Evolutionary conservation across 2,888 invertebrate species (phyloP), one percentile per base, ranked within the genome.

Genomic region (Prenolepis imparis): DNA sequence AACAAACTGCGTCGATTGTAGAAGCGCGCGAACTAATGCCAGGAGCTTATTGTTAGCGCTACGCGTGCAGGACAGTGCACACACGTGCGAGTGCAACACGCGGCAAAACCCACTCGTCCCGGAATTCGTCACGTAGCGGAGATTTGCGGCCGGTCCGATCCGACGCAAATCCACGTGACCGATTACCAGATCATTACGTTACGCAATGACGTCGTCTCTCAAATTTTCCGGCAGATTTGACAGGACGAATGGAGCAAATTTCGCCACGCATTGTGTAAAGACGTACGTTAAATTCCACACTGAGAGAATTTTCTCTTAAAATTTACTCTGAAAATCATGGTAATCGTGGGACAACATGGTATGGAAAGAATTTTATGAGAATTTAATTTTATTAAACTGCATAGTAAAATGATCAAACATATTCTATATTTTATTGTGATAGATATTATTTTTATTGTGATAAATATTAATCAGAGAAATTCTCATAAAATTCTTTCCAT

Each of bases 81-180:
- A 88, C 64, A 91, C 88, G 89, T 86, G 88, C 90, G 85, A 85
- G 84, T 85, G 82, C 88, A 87, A 88, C 89, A 89, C 78, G 70
- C 77, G 78, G 70, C 91, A 90, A 93, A 93, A 93, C 91, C 92
- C 92, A 87, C 86, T 90, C 90, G 90, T 90, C 90, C 87, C 86
- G 89, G 91, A 94, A 92, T 93, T 92, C 92, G 92, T 93, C 94
- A 94, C 94, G 94, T 94, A 94, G 90, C 84, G 86, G 92, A 94
- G 94, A 94, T 94, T 94, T 94, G 93, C 91, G 91, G 92, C 91
- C 88, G 91, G 52, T 91, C 91, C 87, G 59, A 70, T 70, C 44
- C 78, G 59, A 44, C 59, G 91, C 86, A 89, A 91, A 93, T 93
- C 92, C 89, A 83, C 87, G 85, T 77, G 84, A 80, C 88, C 90